Conservation (phyloP, 2,797 vertebrate genomes). For the Pygocentrus nattereri region DNA sequence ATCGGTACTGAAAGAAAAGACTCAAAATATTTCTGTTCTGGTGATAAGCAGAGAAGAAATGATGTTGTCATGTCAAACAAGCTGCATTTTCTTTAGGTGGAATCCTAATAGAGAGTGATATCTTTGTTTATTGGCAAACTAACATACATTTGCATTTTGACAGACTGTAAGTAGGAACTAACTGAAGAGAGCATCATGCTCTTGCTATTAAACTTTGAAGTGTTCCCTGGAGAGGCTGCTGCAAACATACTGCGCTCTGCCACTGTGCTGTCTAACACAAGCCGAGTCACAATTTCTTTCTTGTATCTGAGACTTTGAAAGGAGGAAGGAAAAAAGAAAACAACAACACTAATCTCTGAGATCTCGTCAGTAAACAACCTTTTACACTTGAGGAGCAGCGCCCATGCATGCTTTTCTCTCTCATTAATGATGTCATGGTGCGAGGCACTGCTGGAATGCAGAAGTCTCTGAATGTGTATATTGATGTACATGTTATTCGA, state of each 20-base stretch:
- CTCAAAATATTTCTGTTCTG: neutral
- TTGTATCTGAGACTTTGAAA: conserved; percentile 16
- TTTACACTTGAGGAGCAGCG: conserved; percentile 27
- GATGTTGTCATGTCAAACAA: conserved; percentile 3
- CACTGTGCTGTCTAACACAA: conserved; percentile 26
- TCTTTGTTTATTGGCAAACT: conserved; percentile 40
- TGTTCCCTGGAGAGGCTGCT: conserved; percentile 24
- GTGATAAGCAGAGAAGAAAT: neutral
- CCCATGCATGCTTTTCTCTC: conserved; percentile 10
- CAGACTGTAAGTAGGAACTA: conserved; percentile 25
- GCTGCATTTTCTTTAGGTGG: conserved; percentile 7
- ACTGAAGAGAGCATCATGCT: neutral
- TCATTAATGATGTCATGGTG: conserved; percentile 16
- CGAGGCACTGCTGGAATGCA: neutral
- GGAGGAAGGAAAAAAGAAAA: conserved; percentile 1
- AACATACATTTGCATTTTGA: conserved; percentile 37
- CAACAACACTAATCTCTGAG: conserved; percentile 17
- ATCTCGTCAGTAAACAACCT: conserved; percentile 38
- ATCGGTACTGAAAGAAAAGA: neutral
- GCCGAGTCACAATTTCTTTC: conserved; percentile 41
- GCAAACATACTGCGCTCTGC: conserved; percentile 4
- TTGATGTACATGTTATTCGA: conserved; percentile 3
- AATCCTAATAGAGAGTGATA: conserved; percentile 9
- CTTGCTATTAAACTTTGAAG: conserved; percentile 31
- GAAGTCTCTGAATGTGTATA: neutral